Percentiles rank a stretch among this genome's conserved stretches.
Evolutionary conservation across 92 coral and sea anemone species (phyloP).

Genomic region (Siderastrea siderea): DNA sequence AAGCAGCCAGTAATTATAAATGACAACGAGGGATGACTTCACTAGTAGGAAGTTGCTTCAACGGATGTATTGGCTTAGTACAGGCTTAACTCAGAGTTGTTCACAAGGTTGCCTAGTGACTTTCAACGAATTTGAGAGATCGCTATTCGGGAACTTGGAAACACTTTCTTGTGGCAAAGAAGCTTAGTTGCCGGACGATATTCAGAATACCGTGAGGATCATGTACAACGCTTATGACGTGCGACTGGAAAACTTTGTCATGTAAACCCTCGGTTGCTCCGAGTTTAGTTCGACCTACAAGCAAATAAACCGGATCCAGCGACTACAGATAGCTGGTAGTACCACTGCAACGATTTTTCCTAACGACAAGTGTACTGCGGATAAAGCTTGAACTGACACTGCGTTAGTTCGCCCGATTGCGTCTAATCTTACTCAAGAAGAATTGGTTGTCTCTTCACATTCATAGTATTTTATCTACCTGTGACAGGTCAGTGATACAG

Average conservation of each 20-base stretch:
- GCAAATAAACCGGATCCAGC: not conserved
- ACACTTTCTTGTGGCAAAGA: not conserved
- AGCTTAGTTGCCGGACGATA: no score
- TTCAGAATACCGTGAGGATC: no score
- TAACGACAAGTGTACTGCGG: no score
- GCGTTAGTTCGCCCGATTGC: no score
- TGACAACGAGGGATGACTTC: slow-evolving; percentile 10
- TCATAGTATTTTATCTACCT: no score
- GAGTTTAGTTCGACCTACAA: not conserved
- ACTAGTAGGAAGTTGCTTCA: not conserved
- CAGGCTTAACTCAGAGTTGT: not conserved
- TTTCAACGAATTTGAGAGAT: not conserved
- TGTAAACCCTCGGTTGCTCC: not conserved
- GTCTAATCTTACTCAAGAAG: no score
- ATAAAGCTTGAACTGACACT: no score
- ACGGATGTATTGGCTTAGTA: not conserved
- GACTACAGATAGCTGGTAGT: not conserved
- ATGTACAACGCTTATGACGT: not conserved
- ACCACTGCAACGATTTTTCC: not conserved
- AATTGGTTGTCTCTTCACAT: no score
- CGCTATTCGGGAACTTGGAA: no score
- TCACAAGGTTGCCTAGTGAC: not conserved
- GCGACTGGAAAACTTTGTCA: not conserved
- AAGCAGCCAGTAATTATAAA: not conserved
- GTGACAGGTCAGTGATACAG: no score